A percentile compares a stretch with the other conserved stretches of the same genome.
phyloP scores from a whole-genome alignment of 2,888 invertebrate species.

The Trileptium ribeirensis region DNA sequence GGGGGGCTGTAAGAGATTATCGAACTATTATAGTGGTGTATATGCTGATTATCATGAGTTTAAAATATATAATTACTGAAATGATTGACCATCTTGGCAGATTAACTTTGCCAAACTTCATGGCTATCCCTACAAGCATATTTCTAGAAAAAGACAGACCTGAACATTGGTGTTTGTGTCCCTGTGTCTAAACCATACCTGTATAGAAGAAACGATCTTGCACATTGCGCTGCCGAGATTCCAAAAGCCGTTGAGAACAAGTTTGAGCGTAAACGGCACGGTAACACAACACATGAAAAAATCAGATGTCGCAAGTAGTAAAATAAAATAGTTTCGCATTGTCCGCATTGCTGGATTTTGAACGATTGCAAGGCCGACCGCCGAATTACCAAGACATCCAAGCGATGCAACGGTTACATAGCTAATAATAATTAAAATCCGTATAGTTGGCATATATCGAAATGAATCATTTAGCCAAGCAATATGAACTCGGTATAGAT shows the following conservation, averaged over 20 bases:
- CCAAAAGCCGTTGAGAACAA: constrained; percentile 76
- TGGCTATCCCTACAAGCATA: no score
- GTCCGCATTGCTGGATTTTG: constrained; percentile 81
- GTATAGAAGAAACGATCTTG: constrained; percentile 75
- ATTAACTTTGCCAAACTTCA: no score
- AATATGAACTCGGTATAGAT: no score
- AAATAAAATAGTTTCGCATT: constrained; percentile 61
- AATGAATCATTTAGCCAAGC: not conserved
- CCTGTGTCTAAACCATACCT: no score
- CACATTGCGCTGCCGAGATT: constrained; percentile 74
- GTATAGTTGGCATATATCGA: not conserved
- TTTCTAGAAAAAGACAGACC: not conserved
- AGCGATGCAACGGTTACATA: not conserved
- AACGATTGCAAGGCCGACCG: constrained; percentile 59
- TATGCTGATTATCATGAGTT: no score
- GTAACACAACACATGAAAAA: constrained; percentile 76
- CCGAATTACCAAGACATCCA: not conserved
- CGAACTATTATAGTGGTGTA: no score
- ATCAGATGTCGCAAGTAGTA: constrained; percentile 58
- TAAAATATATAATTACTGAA: no score
- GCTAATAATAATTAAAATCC: not conserved
- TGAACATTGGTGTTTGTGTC: no score
- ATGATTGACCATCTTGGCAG: no score
- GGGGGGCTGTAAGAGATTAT: no score
- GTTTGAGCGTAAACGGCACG: constrained; percentile 79